phyloP scores from a whole-genome alignment of 2,113 vertebrate genomes.

The Zootoca vivipara region DNA sequence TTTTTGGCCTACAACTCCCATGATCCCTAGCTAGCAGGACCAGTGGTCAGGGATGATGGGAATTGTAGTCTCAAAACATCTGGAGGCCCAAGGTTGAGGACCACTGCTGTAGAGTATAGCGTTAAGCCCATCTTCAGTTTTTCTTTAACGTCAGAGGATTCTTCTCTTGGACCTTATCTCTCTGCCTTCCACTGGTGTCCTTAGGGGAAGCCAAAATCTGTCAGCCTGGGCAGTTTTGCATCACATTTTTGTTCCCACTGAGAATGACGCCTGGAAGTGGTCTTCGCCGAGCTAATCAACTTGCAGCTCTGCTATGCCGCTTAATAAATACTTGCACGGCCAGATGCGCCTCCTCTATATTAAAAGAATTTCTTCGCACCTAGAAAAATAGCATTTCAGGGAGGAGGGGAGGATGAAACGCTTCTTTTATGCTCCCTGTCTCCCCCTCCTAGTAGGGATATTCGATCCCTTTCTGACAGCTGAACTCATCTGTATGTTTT shows the following conservation, averaged over 20 bases:
- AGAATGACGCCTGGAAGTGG: not conserved
- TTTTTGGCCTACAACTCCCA: too few relatives aligned
- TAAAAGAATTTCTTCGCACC: not conserved
- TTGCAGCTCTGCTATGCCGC: not conserved
- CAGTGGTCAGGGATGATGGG: too few relatives aligned
- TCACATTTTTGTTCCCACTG: not conserved
- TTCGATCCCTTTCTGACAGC: not conserved
- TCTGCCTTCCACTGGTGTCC: not conserved
- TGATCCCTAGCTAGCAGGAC: too few relatives aligned
- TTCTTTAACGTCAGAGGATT: not conserved
- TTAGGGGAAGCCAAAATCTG: not conserved
- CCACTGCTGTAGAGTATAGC: not conserved
- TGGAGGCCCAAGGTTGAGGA: too few relatives aligned
- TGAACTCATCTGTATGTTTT: constrained; percentile 42
- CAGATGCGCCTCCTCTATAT: not conserved
- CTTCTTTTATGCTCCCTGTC: too few relatives aligned
- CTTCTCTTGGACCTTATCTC: not conserved
- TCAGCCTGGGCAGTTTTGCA: too few relatives aligned
- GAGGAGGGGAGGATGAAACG: not conserved
- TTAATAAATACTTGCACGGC: not conserved
- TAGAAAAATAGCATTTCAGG: not conserved
- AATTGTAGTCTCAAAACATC: too few relatives aligned
- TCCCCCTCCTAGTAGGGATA: not conserved
- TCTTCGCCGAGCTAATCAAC: not conserved
- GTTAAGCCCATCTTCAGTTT: not conserved